phyloP scores from a whole-genome alignment of 2,888 invertebrate genomes.

The Sialis fuliginosa region DNA sequence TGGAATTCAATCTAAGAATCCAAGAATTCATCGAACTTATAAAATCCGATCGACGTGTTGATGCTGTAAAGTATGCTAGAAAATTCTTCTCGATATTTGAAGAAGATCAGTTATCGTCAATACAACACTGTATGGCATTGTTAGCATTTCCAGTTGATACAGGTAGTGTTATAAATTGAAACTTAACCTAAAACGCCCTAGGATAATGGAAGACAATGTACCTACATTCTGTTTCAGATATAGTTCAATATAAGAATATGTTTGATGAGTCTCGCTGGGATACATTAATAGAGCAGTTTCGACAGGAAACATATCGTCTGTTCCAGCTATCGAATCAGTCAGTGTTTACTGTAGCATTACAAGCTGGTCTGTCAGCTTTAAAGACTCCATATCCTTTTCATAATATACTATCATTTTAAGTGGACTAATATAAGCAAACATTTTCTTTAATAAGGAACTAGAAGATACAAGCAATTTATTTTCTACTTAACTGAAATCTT shows the following conservation, averaged over 20 bases:
- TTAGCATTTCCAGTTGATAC: conserved; percentile 81
- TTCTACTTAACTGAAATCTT: too few relatives aligned
- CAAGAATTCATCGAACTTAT: conserved; percentile 93
- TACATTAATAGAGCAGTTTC: conserved; percentile 72
- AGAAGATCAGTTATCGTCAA: conserved; percentile 69
- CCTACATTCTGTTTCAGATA: conserved; percentile 23
- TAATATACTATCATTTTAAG: neutral
- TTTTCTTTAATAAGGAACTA: too few relatives aligned
- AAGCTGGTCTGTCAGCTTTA: conserved; percentile 84
- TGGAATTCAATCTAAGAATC: conserved; percentile 86
- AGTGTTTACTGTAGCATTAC: conserved; percentile 79
- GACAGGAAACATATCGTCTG: conserved; percentile 83
- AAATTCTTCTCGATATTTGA: conserved; percentile 81
- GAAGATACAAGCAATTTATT: too few relatives aligned
- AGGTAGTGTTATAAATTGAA: conserved; percentile 22
- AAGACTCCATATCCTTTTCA: conserved; percentile 73
- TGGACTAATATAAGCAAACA: neutral
- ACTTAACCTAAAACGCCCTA: too few relatives aligned
- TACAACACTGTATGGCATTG: conserved; percentile 90
- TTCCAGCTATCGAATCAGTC: conserved; percentile 86
- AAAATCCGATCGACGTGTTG: conserved; percentile 66
- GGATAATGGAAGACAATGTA: too few relatives aligned
- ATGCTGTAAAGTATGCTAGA: conserved; percentile 88
- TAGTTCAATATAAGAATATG: conserved; percentile 52
- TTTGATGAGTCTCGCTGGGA: conserved; percentile 60